These are phyloP conservation scores for Calameuta idolon DNA, from an alignment of 2,888 invertebrate species.

Conservation along the genomic window DNA sequence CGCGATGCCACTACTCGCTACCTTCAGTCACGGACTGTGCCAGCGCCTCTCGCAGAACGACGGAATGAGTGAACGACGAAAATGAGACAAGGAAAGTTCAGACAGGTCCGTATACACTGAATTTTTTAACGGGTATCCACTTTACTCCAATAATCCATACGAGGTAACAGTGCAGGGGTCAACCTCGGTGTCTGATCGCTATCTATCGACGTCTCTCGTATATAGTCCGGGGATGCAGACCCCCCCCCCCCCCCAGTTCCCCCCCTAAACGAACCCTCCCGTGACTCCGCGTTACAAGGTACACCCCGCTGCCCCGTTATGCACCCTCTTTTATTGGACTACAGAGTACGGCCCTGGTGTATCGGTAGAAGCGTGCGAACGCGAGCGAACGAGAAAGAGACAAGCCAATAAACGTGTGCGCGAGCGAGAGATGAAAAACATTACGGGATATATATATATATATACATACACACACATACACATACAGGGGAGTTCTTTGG, in stretches of 20 bases:
- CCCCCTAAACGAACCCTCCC: background rate
- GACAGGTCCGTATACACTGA: background rate
- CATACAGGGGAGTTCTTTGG: background rate
- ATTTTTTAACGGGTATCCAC: background rate
- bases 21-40: background rate
- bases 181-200: background rate
- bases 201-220: background rate
- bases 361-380: background rate
- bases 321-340: background rate
- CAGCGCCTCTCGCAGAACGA: background rate
- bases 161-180: background rate
- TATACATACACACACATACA: background rate
- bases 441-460: background rate
- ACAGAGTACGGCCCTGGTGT: background rate
- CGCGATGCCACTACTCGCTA: background rate
- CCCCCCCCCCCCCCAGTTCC: too few relatives aligned
- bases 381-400: background rate
- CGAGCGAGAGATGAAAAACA: slow-evolving; percentile 16
- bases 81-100: background rate
- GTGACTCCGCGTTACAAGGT: background rate
- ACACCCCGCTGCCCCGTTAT: background rate
- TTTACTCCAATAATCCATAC: background rate
- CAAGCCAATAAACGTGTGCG: slow-evolving; percentile 5
- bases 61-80: slow-evolving; percentile 2
- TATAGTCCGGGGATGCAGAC: background rate